Evolutionary conservation across 2,113 vertebrate genomes (phyloP).

Genomic region (Malurus melanocephalus): DNA sequence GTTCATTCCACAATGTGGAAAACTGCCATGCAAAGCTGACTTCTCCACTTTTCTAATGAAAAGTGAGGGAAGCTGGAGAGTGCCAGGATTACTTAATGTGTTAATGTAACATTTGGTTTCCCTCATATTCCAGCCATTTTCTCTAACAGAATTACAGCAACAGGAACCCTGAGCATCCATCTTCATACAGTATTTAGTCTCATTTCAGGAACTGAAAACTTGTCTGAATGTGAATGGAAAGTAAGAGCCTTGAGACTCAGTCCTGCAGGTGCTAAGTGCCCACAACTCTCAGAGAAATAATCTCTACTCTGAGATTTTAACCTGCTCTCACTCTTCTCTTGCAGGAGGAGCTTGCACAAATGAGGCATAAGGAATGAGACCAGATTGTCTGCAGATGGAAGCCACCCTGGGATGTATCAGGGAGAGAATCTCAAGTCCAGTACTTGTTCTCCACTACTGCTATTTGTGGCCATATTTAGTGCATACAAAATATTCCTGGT

Average conservation of each 20-base stretch:
- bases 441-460: neutral
- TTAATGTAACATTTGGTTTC: neutral
- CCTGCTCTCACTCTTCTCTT: neutral
- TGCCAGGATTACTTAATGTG: neutral
- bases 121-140: neutral
- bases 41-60: neutral
- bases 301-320: neutral
- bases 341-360: neutral
- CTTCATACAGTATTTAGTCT: neutral
- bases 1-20: neutral
- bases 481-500: neutral
- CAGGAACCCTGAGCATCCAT: neutral
- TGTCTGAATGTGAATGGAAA: neutral
- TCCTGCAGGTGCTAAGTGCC: neutral
- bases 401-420: neutral
- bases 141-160: neutral
- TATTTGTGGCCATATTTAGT: neutral
- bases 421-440: neutral
- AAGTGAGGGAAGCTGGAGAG: neutral
- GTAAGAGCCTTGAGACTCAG: neutral
- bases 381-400: neutral
- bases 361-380: neutral
- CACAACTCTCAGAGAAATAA: neutral
- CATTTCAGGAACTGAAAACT: neutral
- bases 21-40: neutral